These are phyloP conservation scores for Erebia palarica DNA, from an alignment of 2,888 invertebrate genomes.

Conservation along the genomic window DNA sequence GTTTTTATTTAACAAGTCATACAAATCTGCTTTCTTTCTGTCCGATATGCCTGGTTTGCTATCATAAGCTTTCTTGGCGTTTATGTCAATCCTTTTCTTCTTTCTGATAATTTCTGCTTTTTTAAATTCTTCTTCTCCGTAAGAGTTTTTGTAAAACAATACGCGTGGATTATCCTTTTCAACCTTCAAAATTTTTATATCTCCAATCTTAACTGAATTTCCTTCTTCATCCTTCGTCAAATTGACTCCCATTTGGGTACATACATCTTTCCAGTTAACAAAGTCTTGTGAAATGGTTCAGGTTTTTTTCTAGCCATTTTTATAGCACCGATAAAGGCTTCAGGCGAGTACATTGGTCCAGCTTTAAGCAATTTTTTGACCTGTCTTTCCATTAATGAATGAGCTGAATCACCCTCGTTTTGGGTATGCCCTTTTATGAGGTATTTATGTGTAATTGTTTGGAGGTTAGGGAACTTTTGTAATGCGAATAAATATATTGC, in stretches of 20 bases:
- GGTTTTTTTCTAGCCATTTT: slow-evolving; percentile 32
- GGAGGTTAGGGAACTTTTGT: slow-evolving; percentile 35
- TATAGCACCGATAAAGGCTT: slow-evolving; percentile 34
- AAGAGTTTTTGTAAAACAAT: neutral
- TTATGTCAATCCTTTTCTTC: no score
- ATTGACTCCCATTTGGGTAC: slow-evolving; percentile 37
- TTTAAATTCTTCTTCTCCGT: no score
- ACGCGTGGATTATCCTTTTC: neutral
- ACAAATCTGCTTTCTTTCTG: no score
- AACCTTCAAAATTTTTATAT: neutral
- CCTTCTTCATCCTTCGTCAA: neutral
- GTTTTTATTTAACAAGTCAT: slow-evolving; percentile 1
- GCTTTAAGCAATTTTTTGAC: slow-evolving; percentile 31
- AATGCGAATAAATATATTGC: slow-evolving; percentile 40
- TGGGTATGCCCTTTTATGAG: slow-evolving; percentile 44
- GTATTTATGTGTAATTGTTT: slow-evolving; percentile 42
- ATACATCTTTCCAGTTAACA: slow-evolving; percentile 41
- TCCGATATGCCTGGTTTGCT: no score
- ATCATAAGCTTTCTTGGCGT: no score
- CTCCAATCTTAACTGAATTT: neutral
- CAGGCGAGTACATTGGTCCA: slow-evolving; percentile 34
- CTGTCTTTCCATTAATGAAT: slow-evolving; percentile 38
- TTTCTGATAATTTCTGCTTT: no score
- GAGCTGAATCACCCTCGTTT: slow-evolving; percentile 44
- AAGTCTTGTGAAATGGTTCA: slow-evolving; percentile 37